A percentile compares a stretch with the other conserved stretches of the same genome.
Evolutionary conservation across 2,888 invertebrate genomes (phyloP).

Genomic region (Pseudanteris insignis): DNA sequence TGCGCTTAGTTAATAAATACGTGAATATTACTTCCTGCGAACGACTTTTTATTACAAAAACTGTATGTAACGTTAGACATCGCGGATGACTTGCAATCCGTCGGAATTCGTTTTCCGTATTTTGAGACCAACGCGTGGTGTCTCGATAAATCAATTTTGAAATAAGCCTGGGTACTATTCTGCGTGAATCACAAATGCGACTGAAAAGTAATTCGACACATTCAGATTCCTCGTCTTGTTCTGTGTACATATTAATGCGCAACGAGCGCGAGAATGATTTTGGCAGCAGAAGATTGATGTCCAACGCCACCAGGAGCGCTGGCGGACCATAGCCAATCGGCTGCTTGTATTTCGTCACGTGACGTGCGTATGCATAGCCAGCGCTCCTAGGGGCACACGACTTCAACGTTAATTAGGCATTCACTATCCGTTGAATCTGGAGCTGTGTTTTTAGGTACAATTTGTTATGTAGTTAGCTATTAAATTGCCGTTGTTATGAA

Average conservation of each 20-base stretch:
- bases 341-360: too few relatives aligned
- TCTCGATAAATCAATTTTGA: constrained; percentile 11
- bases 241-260: too few relatives aligned
- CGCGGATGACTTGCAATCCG: constrained; percentile 19
- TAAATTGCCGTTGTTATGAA: constrained; percentile 28
- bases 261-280: too few relatives aligned
- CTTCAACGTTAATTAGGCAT: too few relatives aligned
- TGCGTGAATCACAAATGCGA: constrained; percentile 4
- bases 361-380: too few relatives aligned
- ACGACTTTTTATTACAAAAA: constrained; percentile 37
- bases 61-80: constrained; percentile 28
- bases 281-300: too few relatives aligned
- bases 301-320: too few relatives aligned
- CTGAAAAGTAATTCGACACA: constrained; percentile 25
- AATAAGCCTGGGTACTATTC: not conserved
- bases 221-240: constrained; percentile 35
- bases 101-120: constrained; percentile 41
- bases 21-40: constrained; percentile 54
- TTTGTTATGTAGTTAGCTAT: constrained; percentile 22
- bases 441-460: constrained; percentile 33
- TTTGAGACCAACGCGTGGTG: constrained; percentile 32
- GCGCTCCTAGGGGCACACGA: too few relatives aligned
- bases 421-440: too few relatives aligned
- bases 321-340: too few relatives aligned
- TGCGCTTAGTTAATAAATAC: constrained; percentile 55